phyloP scores from a whole-genome alignment of 2,113 vertebrate species.

The Nesospiza acunhae region DNA sequence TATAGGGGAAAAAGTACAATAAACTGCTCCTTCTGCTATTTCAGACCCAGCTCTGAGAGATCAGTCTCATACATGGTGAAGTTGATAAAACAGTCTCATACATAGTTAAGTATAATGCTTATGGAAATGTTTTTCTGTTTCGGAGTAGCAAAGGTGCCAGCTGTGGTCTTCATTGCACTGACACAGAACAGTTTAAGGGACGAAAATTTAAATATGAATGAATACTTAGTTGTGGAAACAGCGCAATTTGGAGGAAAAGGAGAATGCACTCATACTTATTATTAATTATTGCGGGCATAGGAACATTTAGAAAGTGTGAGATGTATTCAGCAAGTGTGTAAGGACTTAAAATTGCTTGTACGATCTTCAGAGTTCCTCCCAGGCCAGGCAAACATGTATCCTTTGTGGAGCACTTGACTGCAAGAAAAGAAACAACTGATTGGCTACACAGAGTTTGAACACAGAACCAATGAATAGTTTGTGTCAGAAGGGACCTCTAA shows the following conservation, averaged over 20 bases:
- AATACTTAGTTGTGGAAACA: neutral
- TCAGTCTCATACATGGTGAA: neutral
- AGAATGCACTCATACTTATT: neutral
- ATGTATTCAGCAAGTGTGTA: neutral
- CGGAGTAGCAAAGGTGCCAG: neutral
- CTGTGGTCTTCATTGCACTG: neutral
- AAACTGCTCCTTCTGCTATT: neutral
- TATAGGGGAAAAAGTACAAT: neutral
- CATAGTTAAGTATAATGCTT: neutral
- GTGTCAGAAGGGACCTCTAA: neutral
- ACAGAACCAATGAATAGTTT: neutral
- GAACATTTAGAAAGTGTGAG: neutral
- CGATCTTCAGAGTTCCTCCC: accelerated
- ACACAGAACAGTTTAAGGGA: neutral
- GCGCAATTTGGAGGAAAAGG: neutral
- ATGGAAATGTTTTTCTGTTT: neutral
- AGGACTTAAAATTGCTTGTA: neutral
- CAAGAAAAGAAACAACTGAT: neutral
- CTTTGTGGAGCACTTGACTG: neutral
- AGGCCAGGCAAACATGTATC: accelerated
- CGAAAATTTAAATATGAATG: neutral
- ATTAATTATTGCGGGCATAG: neutral
- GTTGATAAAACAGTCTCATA: neutral
- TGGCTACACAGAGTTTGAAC: neutral
- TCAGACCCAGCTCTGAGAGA: neutral